phyloP scores from a whole-genome alignment of 1,140 invertebrate species.

The Drosophila sturtevanti region DNA sequence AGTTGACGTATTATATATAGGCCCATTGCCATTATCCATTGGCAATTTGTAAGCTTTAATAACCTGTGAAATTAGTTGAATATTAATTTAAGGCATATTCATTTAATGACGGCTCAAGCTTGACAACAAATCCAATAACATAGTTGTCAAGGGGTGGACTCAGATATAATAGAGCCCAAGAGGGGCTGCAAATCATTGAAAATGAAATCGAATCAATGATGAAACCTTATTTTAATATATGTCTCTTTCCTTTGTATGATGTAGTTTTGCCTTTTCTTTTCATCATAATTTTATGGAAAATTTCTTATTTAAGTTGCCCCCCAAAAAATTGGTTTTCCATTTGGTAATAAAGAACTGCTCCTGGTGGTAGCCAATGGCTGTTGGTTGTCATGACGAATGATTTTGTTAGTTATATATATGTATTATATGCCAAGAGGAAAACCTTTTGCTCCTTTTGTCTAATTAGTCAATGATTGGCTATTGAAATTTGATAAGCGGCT shows the following conservation, averaged over 20 bases:
- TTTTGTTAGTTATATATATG: slow-evolving; percentile 40
- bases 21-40: slow-evolving; percentile 24
- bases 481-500: slow-evolving; percentile 62
- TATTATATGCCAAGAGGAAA: slow-evolving; percentile 11
- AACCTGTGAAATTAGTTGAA: slow-evolving; percentile 22
- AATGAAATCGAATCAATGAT: too few species aligned
- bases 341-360: background rate
- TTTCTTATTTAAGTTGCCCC: background rate
- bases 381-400: slow-evolving; percentile 23
- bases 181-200: too few species aligned
- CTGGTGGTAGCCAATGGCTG: background rate
- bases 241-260: too few species aligned
- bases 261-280: too few species aligned
- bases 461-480: slow-evolving; percentile 54
- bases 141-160: background rate
- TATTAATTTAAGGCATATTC: slow-evolving; percentile 40
- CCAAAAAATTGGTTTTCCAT: background rate
- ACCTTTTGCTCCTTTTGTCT: slow-evolving; percentile 23
- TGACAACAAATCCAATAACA: slow-evolving; percentile 34
- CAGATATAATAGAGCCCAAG: background rate
- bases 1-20: slow-evolving; percentile 26
- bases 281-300: too few species aligned
- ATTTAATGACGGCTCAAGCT: slow-evolving; percentile 24
- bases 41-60: slow-evolving; percentile 43
- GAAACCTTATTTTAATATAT: too few species aligned